Conservation (phyloP, 2,113 vertebrate species). For the Corynorhinus townsendii region DNA sequence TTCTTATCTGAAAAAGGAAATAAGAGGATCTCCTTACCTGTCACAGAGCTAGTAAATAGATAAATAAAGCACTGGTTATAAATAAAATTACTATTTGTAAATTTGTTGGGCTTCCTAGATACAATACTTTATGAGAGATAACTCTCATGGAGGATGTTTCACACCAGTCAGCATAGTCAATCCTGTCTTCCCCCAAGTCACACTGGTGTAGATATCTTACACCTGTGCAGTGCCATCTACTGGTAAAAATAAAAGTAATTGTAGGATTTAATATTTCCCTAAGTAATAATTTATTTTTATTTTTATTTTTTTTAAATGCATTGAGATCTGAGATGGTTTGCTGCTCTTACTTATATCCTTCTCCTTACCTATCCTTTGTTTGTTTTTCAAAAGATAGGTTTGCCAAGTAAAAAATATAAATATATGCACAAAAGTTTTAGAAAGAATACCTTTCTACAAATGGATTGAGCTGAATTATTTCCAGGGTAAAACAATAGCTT, state of each 20-base stretch:
- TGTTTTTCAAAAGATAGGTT: background rate
- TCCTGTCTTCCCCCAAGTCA: background rate
- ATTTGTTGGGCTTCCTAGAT: background rate
- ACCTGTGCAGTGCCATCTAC: constrained; percentile 65
- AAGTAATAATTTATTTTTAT: background rate
- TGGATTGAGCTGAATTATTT: background rate
- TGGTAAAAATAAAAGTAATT: constrained; percentile 17
- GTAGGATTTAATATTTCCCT: constrained; percentile 16
- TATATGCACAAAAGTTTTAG: background rate
- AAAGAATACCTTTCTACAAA: background rate
- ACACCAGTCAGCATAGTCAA: background rate
- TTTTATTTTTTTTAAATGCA: background rate
- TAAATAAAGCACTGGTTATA: background rate
- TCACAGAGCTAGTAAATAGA: background rate
- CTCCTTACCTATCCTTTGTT: background rate
- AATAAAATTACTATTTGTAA: background rate
- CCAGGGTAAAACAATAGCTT: background rate
- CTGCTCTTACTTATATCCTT: background rate
- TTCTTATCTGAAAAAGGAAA: background rate
- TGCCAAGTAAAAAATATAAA: background rate
- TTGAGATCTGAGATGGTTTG: background rate
- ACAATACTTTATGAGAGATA: background rate
- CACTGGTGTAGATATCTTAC: background rate
- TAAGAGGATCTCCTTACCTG: background rate
- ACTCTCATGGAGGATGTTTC: background rate